phyloP scores from a whole-genome alignment of 2,113 vertebrate genomes.

The Sturnus vulgaris region DNA sequence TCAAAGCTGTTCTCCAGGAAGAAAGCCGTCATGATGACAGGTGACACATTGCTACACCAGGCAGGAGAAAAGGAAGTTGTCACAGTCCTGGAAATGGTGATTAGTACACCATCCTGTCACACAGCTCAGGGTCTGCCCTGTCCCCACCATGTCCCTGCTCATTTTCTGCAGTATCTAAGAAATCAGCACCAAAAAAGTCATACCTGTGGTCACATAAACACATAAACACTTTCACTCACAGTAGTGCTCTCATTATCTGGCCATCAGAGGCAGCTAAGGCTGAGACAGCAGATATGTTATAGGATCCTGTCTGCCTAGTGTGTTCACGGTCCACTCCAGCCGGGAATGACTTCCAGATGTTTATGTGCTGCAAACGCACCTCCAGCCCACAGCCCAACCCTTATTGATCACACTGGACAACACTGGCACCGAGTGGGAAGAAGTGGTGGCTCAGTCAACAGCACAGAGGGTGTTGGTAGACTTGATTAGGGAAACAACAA shows the following conservation, averaged over 20 bases:
- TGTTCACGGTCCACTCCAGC: slow-evolving; percentile 15
- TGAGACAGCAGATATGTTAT: slow-evolving; percentile 68
- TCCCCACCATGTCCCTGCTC: neutral
- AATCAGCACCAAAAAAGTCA: neutral
- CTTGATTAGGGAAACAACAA: neutral
- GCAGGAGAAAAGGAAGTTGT: neutral
- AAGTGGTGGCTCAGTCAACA: neutral
- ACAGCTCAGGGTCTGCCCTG: neutral
- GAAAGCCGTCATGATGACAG: neutral
- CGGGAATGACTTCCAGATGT: slow-evolving; percentile 88
- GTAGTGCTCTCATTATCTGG: slow-evolving; percentile 70
- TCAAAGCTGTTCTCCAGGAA: neutral
- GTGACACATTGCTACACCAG: neutral
- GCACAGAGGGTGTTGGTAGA: neutral
- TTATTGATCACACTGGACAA: slow-evolving; percentile 52
- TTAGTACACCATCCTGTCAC: rapidly evolving
- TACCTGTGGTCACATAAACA: slow-evolving; percentile 60
- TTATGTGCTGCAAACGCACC: slow-evolving; percentile 29
- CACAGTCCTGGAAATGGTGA: neutral
- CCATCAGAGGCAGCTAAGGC: slow-evolving; percentile 61
- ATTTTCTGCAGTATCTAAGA: neutral
- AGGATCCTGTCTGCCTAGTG: slow-evolving; percentile 50
- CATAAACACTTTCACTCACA: slow-evolving; percentile 76
- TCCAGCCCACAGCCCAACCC: slow-evolving; percentile 3
- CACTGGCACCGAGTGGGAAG: neutral